Evolutionary conservation across 2,888 invertebrate genomes (phyloP).

Genomic region (Bembecia ichneumoniformis): DNA sequence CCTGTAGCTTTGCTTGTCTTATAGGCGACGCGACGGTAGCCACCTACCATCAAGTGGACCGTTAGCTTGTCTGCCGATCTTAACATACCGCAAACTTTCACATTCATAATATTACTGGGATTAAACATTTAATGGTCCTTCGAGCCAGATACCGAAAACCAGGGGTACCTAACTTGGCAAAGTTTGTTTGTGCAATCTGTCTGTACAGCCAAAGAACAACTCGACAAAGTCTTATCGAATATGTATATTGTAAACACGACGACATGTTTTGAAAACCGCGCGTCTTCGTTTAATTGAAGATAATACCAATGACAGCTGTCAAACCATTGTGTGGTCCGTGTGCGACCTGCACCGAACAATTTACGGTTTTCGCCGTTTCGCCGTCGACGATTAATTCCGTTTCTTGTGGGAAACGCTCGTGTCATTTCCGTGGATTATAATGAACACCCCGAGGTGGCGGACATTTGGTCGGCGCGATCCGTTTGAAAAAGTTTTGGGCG

Average conservation of each 20-base stretch:
- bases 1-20: too few species aligned
- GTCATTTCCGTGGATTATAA: constrained; percentile 10
- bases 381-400: constrained; percentile 24
- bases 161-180: too few species aligned
- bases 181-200: too few species aligned
- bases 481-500: neutral
- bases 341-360: constrained; percentile 4
- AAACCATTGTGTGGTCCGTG: constrained; percentile 31
- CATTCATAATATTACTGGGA: too few species aligned
- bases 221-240: too few species aligned
- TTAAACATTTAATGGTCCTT: too few species aligned
- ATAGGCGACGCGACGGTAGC: too few species aligned
- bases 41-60: too few species aligned
- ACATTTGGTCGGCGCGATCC: constrained; percentile 38
- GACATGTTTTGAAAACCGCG: constrained; percentile 8
- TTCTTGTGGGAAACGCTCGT: constrained; percentile 17
- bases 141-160: too few species aligned
- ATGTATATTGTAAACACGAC: neutral
- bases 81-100: too few species aligned
- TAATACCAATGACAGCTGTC: constrained; percentile 30
- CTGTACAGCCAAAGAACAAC: too few species aligned
- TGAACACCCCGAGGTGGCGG: constrained; percentile 39
- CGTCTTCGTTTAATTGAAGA: constrained; percentile 9
- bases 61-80: too few species aligned
- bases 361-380: constrained; percentile 15